Conservation (phyloP, 2,888 invertebrate species). For the Microplitis manilae region DNA sequence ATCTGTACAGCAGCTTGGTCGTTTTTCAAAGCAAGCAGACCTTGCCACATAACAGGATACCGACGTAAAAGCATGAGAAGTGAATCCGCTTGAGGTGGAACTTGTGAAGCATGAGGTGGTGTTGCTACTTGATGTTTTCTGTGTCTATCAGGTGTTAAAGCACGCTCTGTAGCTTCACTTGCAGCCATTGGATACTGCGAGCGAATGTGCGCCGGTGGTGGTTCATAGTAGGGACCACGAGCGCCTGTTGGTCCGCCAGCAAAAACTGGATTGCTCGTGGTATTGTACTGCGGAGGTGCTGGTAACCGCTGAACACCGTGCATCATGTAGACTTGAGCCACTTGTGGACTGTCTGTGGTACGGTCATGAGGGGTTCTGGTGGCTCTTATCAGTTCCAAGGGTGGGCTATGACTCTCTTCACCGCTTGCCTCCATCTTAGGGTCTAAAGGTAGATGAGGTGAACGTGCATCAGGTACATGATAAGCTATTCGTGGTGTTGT, state of each 20-base stretch:
- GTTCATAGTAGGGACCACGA: constrained; percentile 75
- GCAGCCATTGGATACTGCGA: constrained; percentile 69
- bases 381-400: constrained; percentile 80
- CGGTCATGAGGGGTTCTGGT: constrained; percentile 73
- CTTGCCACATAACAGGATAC: constrained; percentile 98
- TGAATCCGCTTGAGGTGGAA: constrained; percentile 87
- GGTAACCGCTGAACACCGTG: constrained; percentile 72
- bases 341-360: constrained; percentile 81
- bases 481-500: constrained; percentile 67
- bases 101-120: constrained; percentile 80
- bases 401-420: constrained; percentile 80
- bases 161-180: constrained; percentile 70
- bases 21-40: constrained; percentile 93
- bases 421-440: constrained; percentile 76
- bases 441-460: constrained; percentile 73
- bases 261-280: constrained; percentile 58
- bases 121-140: constrained; percentile 72
- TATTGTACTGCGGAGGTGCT: constrained; percentile 64
- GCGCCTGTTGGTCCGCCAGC: constrained; percentile 65
- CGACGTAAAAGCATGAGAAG: constrained; percentile 87
- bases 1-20: constrained; percentile 98
- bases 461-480: constrained; percentile 67
- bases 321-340: constrained; percentile 78
- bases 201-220: constrained; percentile 77
- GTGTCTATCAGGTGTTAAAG: constrained; percentile 74